Base-by-base conservation (phyloP, 1,140 invertebrate genomes). In the Cyclina sinensis region DNA sequence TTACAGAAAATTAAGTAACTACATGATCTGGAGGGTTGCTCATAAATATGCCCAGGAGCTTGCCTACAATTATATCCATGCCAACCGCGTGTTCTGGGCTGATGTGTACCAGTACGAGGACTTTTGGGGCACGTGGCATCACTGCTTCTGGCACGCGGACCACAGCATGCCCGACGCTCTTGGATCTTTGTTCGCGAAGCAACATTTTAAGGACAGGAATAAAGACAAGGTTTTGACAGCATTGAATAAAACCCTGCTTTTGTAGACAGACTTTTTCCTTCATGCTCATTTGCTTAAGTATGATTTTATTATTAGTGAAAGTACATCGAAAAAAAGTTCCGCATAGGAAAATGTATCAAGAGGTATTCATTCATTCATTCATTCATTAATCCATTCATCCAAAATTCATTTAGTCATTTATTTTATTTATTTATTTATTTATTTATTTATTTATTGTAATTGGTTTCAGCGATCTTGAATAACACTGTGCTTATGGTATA, bases 11-110 rank as follows among this genome's bases (percentile, higher is more conserved):
- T 89, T 97, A 80, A 97, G 97, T 92, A 96, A 97, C 90, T 97
- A 97, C 91, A 90, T 97, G 43, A 96, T 97, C 89, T 97, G 97
- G 97, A 96, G 96, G 74, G 93, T 97, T 11, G 96, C 96, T 11
- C 93, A 95, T 11, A 93, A 94, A n/a, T 97, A 96, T 93, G 92
- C 96, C 12, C 96, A 96, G 18, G 97, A 96, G 90, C 93, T 97
- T 78, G 96, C 96, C 0, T 94, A 95, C 86, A 95, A 96, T 51
- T 97, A 96, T 91, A 95, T 96, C 27, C 95, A 96, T 37, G 95
- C 96, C n/a, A 91, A 96, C 68, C 94, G 96, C 90, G 93, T 96
- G 30, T 97, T 96, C 90, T 94, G 95, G 78, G 94, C 94, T 76
- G 95, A 96, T 83, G 91, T 96, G 37, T 95, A 94, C 88, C 96